phyloP scores from a whole-genome alignment of 2,888 invertebrate genomes.

The Diadegma fenestrale region DNA sequence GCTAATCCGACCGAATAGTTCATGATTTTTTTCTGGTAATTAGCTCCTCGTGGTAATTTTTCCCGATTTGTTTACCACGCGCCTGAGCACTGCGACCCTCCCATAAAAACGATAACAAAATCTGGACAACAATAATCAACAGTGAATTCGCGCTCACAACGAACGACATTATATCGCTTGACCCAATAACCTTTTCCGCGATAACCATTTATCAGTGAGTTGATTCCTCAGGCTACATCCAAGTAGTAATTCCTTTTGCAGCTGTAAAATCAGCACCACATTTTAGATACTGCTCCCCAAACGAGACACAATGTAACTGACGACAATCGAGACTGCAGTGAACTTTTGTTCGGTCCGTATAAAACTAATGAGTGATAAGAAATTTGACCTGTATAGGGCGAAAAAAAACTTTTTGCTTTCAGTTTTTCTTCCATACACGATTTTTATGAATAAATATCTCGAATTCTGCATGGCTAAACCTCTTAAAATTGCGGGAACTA shows the following conservation, averaged over 20 bases:
- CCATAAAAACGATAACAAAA: neutral
- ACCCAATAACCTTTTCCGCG: conserved; percentile 23
- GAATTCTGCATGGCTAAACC: too few species aligned
- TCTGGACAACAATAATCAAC: neutral
- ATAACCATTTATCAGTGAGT: conserved; percentile 6
- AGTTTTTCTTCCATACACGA: too few species aligned
- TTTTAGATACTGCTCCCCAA: too few species aligned
- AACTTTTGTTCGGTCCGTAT: too few species aligned
- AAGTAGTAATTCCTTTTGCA: neutral
- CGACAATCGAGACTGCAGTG: neutral
- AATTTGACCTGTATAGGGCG: too few species aligned
- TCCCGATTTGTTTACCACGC: neutral
- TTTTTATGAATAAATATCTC: too few species aligned
- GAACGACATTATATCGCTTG: neutral
- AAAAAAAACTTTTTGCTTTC: too few species aligned
- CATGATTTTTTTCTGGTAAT: neutral
- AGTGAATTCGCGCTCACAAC: neutral
- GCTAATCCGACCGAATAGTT: neutral
- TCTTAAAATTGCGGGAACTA: too few species aligned
- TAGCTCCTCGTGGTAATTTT: neutral
- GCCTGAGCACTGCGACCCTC: neutral
- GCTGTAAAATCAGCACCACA: neutral
- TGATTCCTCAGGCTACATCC: neutral
- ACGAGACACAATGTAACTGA: neutral
- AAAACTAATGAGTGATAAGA: too few species aligned